These are phyloP conservation scores for Adela reaumurella DNA, from an alignment of 2,888 invertebrate genomes.

Conservation along the genomic window DNA sequence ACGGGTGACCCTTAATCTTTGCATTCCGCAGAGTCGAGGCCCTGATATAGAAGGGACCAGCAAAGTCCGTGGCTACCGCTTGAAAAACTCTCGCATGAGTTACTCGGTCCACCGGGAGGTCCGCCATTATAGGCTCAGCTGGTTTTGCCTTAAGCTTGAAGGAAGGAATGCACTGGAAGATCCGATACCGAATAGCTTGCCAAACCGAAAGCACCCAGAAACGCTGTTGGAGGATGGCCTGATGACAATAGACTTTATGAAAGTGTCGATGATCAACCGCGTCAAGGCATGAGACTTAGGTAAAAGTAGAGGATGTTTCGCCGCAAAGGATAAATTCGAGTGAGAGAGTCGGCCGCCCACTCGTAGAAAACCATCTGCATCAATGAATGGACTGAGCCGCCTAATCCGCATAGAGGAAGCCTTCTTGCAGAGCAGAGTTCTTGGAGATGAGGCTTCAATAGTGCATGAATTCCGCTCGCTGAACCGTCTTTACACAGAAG, in stretches of 20 bases:
- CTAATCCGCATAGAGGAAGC: background rate
- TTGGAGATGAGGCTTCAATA: too few species aligned
- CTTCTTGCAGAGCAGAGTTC: background rate
- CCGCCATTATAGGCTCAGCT: background rate
- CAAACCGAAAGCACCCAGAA: background rate
- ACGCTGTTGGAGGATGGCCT: background rate
- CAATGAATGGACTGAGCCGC: background rate
- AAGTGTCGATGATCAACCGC: background rate
- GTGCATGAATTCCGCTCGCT: background rate
- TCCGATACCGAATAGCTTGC: background rate
- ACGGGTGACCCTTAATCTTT: conserved; percentile 4
- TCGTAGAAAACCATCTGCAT: background rate
- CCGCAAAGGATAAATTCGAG: background rate
- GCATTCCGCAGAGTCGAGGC: background rate
- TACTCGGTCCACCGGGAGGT: background rate
- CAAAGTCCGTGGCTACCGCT: background rate
- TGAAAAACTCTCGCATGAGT: background rate
- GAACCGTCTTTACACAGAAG: background rate
- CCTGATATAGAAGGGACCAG: conserved; percentile 1
- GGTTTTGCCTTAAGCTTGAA: background rate
- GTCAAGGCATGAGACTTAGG: background rate
- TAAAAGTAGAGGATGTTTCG: background rate
- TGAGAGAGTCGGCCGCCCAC: background rate
- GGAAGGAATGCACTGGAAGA: background rate
- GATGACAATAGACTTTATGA: background rate